phyloP scores from a whole-genome alignment of 1,140 invertebrate genomes.

The Catajapyx aquilonaris region DNA sequence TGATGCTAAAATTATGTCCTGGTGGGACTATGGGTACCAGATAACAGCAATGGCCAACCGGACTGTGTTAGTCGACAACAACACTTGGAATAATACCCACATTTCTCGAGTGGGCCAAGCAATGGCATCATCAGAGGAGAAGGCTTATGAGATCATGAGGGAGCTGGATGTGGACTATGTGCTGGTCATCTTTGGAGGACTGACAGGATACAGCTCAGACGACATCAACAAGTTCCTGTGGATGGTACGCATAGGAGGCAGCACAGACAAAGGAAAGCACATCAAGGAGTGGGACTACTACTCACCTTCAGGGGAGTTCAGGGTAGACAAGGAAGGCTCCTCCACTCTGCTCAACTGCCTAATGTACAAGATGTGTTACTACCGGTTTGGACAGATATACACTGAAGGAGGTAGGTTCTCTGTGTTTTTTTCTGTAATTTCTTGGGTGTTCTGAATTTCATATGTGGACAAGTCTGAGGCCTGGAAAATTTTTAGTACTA shows the following conservation, averaged over 20 bases:
- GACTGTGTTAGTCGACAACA: conserved; percentile 96
- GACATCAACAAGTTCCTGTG: conserved; percentile 97
- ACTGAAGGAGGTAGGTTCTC: conserved; percentile 63
- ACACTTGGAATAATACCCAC: conserved; percentile 99
- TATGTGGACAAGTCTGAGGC: too few species aligned
- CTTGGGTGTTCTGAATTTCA: too few species aligned
- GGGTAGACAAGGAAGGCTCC: conserved; percentile 78
- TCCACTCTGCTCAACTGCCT: conserved; percentile 69
- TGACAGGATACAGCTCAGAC: conserved; percentile 96
- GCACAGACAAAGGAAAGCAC: conserved; percentile 78
- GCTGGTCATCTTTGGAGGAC: conserved; percentile 90
- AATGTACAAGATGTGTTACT: conserved; percentile 96
- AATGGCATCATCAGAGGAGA: conserved; percentile 90
- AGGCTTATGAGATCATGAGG: conserved; percentile 92
- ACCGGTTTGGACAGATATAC: conserved; percentile 80
- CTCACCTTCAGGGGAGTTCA: conserved; percentile 78
- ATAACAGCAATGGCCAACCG: conserved; percentile 98
- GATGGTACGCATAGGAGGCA: conserved; percentile 97
- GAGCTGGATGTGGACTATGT: conserved; percentile 96
- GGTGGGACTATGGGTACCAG: conserved; percentile 99
- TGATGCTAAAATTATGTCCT: conserved; percentile 93
- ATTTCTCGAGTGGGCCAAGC: conserved; percentile 92
- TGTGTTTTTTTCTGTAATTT: conserved; percentile 1
- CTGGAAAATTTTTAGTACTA: too few species aligned
- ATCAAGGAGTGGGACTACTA: conserved; percentile 96